Evolutionary conservation across 2,888 invertebrate species (phyloP).

Genomic region (Artemia sinica): DNA sequence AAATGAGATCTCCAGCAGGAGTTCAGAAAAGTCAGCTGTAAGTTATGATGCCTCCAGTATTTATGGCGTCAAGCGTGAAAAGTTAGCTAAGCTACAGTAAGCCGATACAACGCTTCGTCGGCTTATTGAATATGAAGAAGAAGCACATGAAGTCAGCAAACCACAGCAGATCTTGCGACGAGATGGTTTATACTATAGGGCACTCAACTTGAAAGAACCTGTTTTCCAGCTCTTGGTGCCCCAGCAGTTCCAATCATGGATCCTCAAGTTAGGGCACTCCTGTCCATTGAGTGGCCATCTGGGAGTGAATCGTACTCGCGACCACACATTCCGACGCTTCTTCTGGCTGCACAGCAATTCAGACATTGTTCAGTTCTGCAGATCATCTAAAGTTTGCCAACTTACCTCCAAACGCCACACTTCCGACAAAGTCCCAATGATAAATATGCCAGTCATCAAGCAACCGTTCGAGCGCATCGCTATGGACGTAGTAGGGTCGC

Average conservation of each 20-base stretch:
- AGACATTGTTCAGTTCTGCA: neutral
- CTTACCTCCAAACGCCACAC: neutral
- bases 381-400: neutral
- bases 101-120: neutral
- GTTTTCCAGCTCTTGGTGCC: neutral
- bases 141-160: neutral
- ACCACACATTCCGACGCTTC: neutral
- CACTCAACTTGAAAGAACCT: neutral
- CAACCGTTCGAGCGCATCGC: neutral
- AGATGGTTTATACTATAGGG: neutral
- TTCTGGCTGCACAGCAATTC: neutral
- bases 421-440: neutral
- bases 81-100: neutral
- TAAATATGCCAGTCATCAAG: neutral
- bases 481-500: neutral
- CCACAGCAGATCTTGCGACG: neutral
- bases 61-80: neutral
- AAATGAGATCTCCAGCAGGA: too few species aligned
- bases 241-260: neutral
- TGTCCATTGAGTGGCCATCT: neutral
- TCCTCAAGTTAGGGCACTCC: neutral
- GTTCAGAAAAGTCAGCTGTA: too few species aligned
- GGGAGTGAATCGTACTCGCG: neutral
- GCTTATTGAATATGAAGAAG: neutral
- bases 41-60: neutral